Evolutionary conservation across 2,113 vertebrate species (phyloP).

Genomic region (Hiodon alosoides): DNA sequence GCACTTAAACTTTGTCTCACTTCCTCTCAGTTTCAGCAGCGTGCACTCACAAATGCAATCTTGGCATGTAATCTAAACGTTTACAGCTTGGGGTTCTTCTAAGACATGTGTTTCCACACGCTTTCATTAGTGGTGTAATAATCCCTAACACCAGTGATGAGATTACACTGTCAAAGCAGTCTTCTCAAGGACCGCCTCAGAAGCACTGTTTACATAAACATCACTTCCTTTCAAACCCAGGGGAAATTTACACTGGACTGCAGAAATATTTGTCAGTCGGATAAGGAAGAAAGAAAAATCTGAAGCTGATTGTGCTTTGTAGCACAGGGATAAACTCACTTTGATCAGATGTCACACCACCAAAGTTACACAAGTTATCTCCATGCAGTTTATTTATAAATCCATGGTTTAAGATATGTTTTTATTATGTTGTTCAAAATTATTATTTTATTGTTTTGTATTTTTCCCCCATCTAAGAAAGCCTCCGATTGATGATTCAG

Average conservation of each 20-base stretch:
- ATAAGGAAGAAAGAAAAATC: constrained; percentile 11
- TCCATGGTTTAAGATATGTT: neutral
- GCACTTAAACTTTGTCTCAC: no score
- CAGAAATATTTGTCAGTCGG: neutral
- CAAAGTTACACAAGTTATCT: neutral
- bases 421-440: no score
- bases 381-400: neutral
- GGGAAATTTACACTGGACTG: neutral
- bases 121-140: neutral
- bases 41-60: no score
- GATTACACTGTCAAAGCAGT: neutral
- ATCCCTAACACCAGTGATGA: neutral
- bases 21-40: no score
- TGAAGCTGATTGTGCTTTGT: constrained; percentile 5
- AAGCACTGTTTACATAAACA: neutral
- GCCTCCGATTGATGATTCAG: neutral
- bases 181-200: neutral
- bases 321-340: constrained; percentile 32
- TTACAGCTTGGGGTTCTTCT: no score
- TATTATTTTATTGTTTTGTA: no score
- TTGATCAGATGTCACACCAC: constrained; percentile 49
- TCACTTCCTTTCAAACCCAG: neutral
- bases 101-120: neutral
- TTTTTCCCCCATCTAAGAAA: neutral
- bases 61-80: no score